Evolutionary conservation across 2,888 invertebrate species (phyloP), one percentile per base, ranked within the genome.

Genomic region (Athrips mouffetella): DNA sequence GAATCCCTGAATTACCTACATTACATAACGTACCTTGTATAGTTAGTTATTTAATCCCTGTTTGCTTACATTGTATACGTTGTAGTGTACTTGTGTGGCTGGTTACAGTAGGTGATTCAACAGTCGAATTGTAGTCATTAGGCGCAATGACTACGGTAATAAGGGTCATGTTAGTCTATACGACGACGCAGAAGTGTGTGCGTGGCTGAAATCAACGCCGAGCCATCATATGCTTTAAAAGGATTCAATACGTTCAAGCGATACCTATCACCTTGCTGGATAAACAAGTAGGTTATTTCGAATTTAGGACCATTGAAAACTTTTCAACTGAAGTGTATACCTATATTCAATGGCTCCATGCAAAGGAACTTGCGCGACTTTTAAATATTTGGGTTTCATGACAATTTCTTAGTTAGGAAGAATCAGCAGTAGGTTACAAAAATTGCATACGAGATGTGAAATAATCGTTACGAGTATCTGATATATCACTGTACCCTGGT

Each of bases 1-100:
- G 80, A 77, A 82, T 81, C 83, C 85, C 79, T 75, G 82, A 70
- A 82, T 84, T 87, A 85, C 75, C 76, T 83, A 84, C 81, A 78
- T 80, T 79, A 85, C 82, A 83, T 79, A 81, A 85, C 82, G 82
- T 79, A 82, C 76, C 71, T 73, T 66, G 76, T 71, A 75, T 77
- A 81, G 37, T n/a, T 30, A 25, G 80, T 80, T 82, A 78, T 77
- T 83, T 85, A 86, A 86, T 86, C 84, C 86, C 69, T 76, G 71
- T 76, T 76, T 69, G 71, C 74, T 68, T 73, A 75, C 77, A 71
- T 64, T 71, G 70, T 67, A 67, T 71, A 63, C 52, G 57, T 70
- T 67, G 62, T 57, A 66, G 59, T 11, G 20, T 31, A 48, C 25
- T 21, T 30, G 13, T 11, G 23, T 25, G 11, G 40, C 20, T 21